Evolutionary conservation across 1,140 invertebrate species (phyloP), one percentile per base, ranked within the genome.

Genomic region (Leguminivora glycinivorella): DNA sequence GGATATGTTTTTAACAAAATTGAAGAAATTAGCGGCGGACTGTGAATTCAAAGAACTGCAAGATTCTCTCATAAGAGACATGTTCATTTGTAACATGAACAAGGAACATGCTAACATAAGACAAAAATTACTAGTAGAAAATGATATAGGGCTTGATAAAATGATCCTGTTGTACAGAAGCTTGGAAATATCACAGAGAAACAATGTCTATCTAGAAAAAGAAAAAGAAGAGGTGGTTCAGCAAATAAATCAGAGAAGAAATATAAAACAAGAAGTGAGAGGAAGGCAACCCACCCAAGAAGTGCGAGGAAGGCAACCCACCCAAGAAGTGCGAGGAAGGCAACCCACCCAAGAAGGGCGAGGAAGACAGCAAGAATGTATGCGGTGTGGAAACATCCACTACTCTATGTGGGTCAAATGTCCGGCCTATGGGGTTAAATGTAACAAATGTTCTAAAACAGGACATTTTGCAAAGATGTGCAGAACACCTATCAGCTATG

Each of bases 51-150:
- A 56, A 24, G 56, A 56, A 24, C 25, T 56, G 22, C 19, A 22
- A 25, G 56, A 56, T 6, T 56, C 47, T 56, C 47, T 56, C 9
- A 56, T 56, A 19, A 56, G 47, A 24, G 47, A 56, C 47, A 56
- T 56, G 47, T 56, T 56, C 17, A 56, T 56, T 56, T 56, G 47
- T 56, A 56, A 56, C 38, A 40, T 40, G 38, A 40, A 40, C 12
- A 40, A 40, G 12, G 38, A 40, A 40, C 3, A 40, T 40, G 38
- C 38, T 6, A 40, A 40, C 12, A 40, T 40, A 4, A 40, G 38
- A 40, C 38, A 40, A 56, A 56, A 56, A 19, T 9, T 56, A 2
- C 19, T 56, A 19, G n/a, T 56, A 2, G 47, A 56, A 19, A 19
- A 56, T 56, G 47, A 56, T 56, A 56, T 56, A 2, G 47, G 9